phyloP scores from a whole-genome alignment of 2,113 vertebrate species.

The Oryctolagus cuniculus region mOryCun1.1 NC_091435.1:163248501-163249000 shows the following conservation, averaged over 20 bases:
- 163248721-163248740: background rate
- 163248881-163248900: background rate
- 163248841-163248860: background rate
- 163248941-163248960: background rate
- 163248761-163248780: background rate
- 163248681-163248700: conserved; percentile 8
- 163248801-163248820: background rate
- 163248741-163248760: background rate
- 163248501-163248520: background rate
- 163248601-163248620: background rate
- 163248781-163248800: background rate
- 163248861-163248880: background rate
- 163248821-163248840: background rate
- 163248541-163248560: background rate
- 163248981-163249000: background rate
- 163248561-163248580: background rate
- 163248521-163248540: background rate
- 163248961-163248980: background rate
- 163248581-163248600: background rate
- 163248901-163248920: background rate
- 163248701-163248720: background rate
- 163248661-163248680: background rate
- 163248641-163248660: background rate
- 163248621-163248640: background rate
- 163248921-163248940: background rate